Evolutionary conservation across 2,888 invertebrate genomes (phyloP).

Genomic region (Trachelus iudaicus): DNA sequence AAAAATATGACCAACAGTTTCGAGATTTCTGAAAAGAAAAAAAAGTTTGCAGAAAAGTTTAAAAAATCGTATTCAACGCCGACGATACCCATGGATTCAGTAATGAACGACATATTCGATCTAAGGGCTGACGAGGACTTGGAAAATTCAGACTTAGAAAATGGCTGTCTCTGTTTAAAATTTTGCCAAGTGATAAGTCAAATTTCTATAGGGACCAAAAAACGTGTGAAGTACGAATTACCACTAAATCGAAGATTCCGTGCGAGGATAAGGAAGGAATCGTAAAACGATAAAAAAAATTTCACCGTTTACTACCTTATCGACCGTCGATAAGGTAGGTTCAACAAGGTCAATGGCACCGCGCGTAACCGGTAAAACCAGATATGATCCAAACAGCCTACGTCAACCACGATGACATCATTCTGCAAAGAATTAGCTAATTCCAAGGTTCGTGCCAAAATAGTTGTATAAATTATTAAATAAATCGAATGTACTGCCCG

Average conservation of each 20-base stretch:
- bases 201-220: constrained; percentile 10
- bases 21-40: background rate
- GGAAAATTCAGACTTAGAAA: constrained; percentile 19
- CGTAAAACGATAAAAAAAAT: background rate
- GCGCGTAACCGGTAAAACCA: background rate
- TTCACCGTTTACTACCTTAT: background rate
- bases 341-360: background rate
- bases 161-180: constrained; percentile 44
- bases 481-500: background rate
- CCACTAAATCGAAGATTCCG: background rate
- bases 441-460: background rate
- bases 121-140: background rate
- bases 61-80: background rate
- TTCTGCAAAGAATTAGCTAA: background rate
- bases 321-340: background rate
- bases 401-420: background rate
- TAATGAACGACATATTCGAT: background rate
- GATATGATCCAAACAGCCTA: background rate
- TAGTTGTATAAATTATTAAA: background rate
- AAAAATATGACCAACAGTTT: background rate
- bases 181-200: constrained; percentile 37
- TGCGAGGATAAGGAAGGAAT: background rate
- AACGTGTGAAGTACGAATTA: background rate
- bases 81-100: background rate
- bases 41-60: background rate